Base-by-base conservation (phyloP, 2,888 invertebrate species). In the Bombylius major region DNA sequence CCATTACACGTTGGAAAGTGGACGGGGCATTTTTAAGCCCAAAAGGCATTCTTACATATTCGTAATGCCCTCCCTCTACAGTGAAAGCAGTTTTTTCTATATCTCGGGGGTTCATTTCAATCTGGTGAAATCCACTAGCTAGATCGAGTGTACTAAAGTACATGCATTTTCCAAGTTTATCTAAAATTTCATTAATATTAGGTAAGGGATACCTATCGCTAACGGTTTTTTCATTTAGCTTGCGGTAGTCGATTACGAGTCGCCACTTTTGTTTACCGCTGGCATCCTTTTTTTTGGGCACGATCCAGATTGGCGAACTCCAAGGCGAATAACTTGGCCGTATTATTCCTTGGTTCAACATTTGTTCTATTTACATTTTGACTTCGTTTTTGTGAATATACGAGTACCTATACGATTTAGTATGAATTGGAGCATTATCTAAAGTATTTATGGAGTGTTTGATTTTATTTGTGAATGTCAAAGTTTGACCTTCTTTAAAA, bases 11-110 rank as follows among this genome's bases (percentile, higher is more conserved):
- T 61, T 71, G 70, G 51, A 72, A 71, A 0, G 69, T 70, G 0
- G 66, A 65, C 0, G 74, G 73, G 1, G 71, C 69, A 54, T 69
- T 70, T 63, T 67, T 68, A 11, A 75, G 64, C 4, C 67, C 71
- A 57, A 71, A 68, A 1, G 68, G 36, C 36, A 36, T 36, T 5
- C 36, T 5, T 6, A 36, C 8, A 36, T 36, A 36, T 36, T 36
- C 36, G 36, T 6, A 36, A 36, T 36, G 36, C 8, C 36, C 36
- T 6, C 36, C 36, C 8, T 36, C 36, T 6, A 36, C 36, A 36
- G 36, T 36, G 8, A 36, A 36, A 6, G 36, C 36, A 6, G 36
- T 36, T 8, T 36, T 36, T 8, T 36, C 36, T 6, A 36, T 36
- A 36, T 36, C 36, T 5, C 36, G 36, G 36, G 36, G 36, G 68